phyloP scores from a whole-genome alignment of 2,888 invertebrate species.

The Zonitis immaculata region DNA sequence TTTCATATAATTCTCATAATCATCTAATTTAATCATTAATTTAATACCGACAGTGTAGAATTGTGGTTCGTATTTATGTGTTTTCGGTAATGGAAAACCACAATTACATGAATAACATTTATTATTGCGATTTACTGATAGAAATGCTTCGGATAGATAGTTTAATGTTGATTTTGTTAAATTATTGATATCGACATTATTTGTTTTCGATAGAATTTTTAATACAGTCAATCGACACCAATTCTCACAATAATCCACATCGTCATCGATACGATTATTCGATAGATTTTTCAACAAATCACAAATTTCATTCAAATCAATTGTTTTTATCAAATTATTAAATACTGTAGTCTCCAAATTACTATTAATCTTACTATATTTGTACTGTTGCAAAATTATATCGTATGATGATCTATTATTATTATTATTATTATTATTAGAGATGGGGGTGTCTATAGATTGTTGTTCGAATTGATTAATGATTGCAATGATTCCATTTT shows the following conservation, averaged over 20 bases:
- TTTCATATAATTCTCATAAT: conserved; percentile 51
- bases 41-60: conserved; percentile 56
- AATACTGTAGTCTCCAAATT: conserved; percentile 39
- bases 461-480: conserved; percentile 33
- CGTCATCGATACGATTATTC: conserved; percentile 30
- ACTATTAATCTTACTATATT: conserved; percentile 42
- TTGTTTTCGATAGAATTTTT: conserved; percentile 31
- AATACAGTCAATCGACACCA: conserved; percentile 45
- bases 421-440: not conserved
- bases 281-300: conserved; percentile 33
- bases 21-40: conserved; percentile 45
- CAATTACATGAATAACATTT: conserved; percentile 55
- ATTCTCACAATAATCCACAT: conserved; percentile 26
- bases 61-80: conserved; percentile 47
- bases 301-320: conserved; percentile 29
- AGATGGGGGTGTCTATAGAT: not conserved
- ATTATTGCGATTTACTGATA: conserved; percentile 51
- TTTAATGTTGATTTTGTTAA: not conserved
- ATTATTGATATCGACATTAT: conserved; percentile 40
- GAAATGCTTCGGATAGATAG: conserved; percentile 52
- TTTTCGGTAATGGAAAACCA: conserved; percentile 56
- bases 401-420: conserved; percentile 28
- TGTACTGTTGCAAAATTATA: conserved; percentile 43
- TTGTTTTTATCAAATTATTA: conserved; percentile 29
- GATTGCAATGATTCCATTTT: conserved; percentile 57